phyloP scores from a whole-genome alignment of 2,113 vertebrate genomes.

The Oreochromis niloticus region DNA sequence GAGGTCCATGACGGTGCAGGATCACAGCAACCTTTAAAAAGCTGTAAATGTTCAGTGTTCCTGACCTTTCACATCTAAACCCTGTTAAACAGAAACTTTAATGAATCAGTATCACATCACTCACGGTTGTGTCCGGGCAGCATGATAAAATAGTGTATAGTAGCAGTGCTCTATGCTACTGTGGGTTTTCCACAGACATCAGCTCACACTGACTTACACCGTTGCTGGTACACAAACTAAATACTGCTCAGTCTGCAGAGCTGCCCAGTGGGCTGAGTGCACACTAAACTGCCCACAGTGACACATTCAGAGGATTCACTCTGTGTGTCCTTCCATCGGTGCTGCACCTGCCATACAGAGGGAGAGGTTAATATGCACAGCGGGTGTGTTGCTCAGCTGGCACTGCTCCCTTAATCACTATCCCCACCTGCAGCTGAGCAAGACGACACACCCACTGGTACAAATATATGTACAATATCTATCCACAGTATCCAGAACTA shows the following conservation, averaged over 20 bases:
- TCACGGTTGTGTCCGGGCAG: fast-evolving
- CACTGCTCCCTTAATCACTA: neutral
- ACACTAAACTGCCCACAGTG: neutral
- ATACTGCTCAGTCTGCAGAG: neutral
- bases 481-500: neutral
- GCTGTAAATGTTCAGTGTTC: neutral
- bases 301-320: neutral
- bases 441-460: neutral
- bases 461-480: neutral
- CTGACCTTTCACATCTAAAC: neutral
- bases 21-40: neutral
- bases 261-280: neutral
- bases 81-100: neutral
- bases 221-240: neutral
- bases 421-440: neutral
- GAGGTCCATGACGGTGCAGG: neutral
- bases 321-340: neutral
- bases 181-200: neutral
- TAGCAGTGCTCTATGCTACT: neutral
- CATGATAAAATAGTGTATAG: fast-evolving
- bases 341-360: neutral
- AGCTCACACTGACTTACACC: neutral
- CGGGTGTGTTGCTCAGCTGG: neutral
- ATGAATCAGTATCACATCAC: neutral
- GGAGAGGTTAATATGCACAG: neutral